A percentile compares a stretch with the other conserved stretches of the same genome.
Conservation (phyloP, 1,140 invertebrate genomes). For the Lethrus apterus region DNA sequence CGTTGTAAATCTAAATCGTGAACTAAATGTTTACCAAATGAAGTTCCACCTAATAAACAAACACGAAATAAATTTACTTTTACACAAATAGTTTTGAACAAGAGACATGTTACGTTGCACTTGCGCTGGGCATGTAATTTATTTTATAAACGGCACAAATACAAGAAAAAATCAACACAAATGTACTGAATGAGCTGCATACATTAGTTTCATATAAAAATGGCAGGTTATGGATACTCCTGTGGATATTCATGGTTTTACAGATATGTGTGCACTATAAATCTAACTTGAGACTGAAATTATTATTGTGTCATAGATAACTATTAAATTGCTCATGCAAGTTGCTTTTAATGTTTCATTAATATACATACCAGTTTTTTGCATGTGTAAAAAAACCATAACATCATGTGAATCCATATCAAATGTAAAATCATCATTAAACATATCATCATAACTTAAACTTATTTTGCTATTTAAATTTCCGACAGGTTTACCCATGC, state of each 20-base stretch:
- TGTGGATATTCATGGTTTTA: no score
- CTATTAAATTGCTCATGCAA: no score
- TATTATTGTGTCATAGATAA: no score
- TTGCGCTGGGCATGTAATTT: background rate
- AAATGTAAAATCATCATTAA: conserved; percentile 79
- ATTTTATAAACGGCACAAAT: background rate
- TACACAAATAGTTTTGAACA: background rate
- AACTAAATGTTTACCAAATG: conserved; percentile 90
- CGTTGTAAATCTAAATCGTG: conserved; percentile 83
- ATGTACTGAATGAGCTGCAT: no score
- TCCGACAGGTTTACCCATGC: conserved; percentile 49
- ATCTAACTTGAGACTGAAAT: no score
- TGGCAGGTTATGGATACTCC: no score
- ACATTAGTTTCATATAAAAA: no score
- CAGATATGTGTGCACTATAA: no score
- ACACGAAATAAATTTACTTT: conserved; percentile 2
- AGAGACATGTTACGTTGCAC: background rate
- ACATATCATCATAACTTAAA: conserved; percentile 72
- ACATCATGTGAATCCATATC: conserved; percentile 90
- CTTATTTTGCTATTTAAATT: conserved; percentile 49
- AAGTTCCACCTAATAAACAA: conserved; percentile 68
- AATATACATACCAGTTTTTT: conserved; percentile 72
- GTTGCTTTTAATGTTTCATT: no score
- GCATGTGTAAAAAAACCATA: conserved; percentile 97
- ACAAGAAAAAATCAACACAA: background rate